Conservation (phyloP, 2,888 invertebrate genomes). For the Melipona beecheii region DNA sequence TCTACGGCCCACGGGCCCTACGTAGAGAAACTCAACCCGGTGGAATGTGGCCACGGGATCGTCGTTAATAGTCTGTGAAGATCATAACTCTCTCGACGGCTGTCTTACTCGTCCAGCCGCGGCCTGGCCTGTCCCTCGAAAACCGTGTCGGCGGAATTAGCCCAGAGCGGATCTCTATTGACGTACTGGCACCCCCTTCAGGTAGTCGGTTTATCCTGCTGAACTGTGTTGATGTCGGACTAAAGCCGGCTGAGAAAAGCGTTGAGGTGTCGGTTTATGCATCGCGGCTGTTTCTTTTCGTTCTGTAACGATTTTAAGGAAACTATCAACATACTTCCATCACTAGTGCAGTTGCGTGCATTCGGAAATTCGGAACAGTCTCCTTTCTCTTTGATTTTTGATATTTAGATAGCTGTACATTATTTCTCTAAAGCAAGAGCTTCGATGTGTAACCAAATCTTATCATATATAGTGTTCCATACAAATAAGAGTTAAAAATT, state of each 20-base stretch:
- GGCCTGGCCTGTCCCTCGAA: conserved; percentile 33
- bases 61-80: conserved; percentile 69
- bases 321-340: no score
- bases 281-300: background rate
- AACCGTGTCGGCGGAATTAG: conserved; percentile 38
- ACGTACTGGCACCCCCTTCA: conserved; percentile 7
- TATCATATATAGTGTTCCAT: no score
- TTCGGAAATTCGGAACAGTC: no score
- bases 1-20: conserved; percentile 53
- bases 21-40: conserved; percentile 65
- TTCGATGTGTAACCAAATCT: no score
- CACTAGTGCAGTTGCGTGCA: no score
- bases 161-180: conserved; percentile 30
- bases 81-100: conserved; percentile 65
- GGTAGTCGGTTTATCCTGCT: conserved; percentile 9
- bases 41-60: conserved; percentile 69
- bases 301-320: background rate
- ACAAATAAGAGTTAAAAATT: no score
- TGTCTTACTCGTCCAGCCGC: conserved; percentile 31
- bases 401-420: no score
- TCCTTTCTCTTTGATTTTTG: no score
- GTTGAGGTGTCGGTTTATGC: background rate
- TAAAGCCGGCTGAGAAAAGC: background rate
- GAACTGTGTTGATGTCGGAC: background rate
- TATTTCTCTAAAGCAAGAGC: no score